Conservation (phyloP, 2,797 vertebrate genomes). For the Platalea minor region DNA sequence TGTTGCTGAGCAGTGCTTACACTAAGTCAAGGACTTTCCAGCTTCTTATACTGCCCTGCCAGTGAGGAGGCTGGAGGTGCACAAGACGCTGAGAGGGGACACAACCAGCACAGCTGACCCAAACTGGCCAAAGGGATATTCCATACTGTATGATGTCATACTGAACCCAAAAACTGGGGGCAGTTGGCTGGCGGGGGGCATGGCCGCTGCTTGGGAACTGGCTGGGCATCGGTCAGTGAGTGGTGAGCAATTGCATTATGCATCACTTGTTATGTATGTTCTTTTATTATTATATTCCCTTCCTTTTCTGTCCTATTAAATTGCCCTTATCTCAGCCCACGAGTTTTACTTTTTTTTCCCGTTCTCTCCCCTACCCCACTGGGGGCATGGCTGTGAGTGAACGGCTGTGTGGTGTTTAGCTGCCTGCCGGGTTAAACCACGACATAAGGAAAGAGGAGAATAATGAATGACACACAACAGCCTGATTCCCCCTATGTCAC, state of each 20-base stretch:
- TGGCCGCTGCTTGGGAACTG: fast-evolving
- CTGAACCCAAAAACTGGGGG: neutral
- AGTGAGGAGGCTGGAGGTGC: neutral
- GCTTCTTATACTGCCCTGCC: neutral
- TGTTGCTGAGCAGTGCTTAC: neutral
- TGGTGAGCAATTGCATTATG: neutral
- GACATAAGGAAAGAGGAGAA: neutral
- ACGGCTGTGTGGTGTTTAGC: neutral
- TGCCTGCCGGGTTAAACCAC: neutral
- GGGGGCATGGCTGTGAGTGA: neutral
- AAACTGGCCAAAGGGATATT: neutral
- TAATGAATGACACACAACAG: neutral
- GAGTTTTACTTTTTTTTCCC: neutral
- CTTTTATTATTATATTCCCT: neutral
- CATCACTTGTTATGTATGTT: neutral
- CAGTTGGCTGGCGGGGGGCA: neutral
- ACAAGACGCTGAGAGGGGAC: neutral
- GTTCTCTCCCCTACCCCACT: neutral
- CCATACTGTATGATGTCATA: neutral
- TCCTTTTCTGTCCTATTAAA: neutral
- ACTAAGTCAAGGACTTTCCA: neutral
- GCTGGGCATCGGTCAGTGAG: neutral
- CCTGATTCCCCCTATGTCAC: neutral
- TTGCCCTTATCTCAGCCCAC: neutral
- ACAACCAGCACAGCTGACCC: neutral